phyloP scores from a whole-genome alignment of 2,797 vertebrate species.

The Xiphorhynchus erythropygius region DNA sequence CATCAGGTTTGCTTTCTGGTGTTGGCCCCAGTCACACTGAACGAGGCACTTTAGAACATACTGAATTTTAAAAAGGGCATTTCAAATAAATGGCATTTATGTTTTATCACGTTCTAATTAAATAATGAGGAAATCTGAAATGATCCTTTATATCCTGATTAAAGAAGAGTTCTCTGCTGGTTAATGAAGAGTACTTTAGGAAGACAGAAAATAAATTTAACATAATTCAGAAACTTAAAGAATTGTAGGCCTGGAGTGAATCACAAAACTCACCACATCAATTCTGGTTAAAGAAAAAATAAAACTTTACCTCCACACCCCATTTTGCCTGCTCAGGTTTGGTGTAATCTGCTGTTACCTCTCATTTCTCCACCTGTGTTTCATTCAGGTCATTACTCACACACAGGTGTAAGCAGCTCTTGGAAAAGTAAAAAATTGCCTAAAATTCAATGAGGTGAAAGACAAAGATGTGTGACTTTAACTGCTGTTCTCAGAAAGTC shows the following conservation, averaged over 20 bases:
- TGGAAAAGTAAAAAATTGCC: not conserved
- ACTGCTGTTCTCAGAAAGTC: too few species aligned
- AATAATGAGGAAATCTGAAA: not conserved
- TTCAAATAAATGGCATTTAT: not conserved
- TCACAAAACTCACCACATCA: not conserved
- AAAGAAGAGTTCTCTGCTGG: not conserved
- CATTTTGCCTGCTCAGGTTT: not conserved
- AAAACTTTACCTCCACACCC: not conserved
- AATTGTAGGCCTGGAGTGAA: not conserved
- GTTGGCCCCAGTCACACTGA: not conserved
- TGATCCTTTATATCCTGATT: not conserved
- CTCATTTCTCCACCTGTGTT: not conserved
- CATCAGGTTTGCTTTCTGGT: not conserved
- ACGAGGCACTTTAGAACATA: not conserved
- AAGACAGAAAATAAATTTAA: not conserved
- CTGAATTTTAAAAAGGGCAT: not conserved
- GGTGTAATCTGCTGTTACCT: not conserved
- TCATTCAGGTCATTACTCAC: not conserved
- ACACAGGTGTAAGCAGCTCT: not conserved
- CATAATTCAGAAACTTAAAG: not conserved
- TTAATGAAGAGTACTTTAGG: not conserved
- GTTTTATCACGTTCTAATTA: not conserved
- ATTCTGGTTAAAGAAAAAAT: not conserved
- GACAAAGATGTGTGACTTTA: not conserved
- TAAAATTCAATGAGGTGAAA: not conserved